Evolutionary conservation across 2,113 vertebrate genomes (phyloP), one percentile per base, ranked within the genome.

Genomic region (Microtus oregoni): DNA sequence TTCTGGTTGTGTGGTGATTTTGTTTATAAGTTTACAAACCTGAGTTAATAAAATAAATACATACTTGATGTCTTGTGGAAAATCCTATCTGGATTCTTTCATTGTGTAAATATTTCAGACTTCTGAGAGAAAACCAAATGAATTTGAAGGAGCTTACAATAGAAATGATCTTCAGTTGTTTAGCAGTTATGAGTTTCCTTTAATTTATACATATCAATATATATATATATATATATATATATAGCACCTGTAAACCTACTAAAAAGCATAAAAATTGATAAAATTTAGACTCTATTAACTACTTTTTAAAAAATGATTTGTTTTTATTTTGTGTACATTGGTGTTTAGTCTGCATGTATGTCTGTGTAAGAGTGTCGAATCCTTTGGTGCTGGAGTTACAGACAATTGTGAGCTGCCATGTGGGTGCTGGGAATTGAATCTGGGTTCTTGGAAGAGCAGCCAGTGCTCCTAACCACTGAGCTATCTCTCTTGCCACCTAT

Each of bases 1-100:
- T 95, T 88, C 75, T 96, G 22, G 81, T 96, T 96, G 17, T 65
- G 55, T 86, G 89, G 52, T 94, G 41, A 47, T 91, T 96, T 89
- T 97, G 92, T 92, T 90, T 95, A 91, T 7, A 82, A 86, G 55
- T 92, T 86, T 85, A 70, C 50, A 86, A 89, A 92, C 81, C 83
- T 93, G 68, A 96, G 41, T 95, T 65, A 77, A 81, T 95, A 95
- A 67, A 77, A 81, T 95, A 95, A 67, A 13, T 83, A 86, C 70
- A 79, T 96, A 89, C 17, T 10, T n/a, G 22, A 78, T 82, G 32
- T 95, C 32, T 95, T 95, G 12, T 88, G 82, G 92, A 78, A 97
- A 89, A 50, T 78, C 38, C 26, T 96, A 73, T 30, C 86, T 92
- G 47, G 38, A 82, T 94, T 96, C 73, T 75, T 95, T 96, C 13